Conservation (phyloP, 92 coral and sea anemone species). For the Paramuricea clavata region DNA sequence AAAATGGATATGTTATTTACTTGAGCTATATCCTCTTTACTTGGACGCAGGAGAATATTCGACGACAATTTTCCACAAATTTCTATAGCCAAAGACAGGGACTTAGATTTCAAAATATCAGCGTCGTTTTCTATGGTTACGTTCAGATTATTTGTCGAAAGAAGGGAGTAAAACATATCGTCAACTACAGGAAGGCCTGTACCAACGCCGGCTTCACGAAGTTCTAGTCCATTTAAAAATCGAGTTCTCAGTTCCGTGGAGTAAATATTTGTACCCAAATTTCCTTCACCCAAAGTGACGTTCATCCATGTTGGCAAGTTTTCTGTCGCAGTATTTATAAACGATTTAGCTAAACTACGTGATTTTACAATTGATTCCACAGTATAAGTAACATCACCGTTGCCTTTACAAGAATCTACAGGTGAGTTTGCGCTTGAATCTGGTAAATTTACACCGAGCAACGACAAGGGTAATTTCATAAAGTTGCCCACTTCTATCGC, state of each 20-base stretch:
- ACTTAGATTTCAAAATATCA: constrained; percentile 35
- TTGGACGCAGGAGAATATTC: constrained; percentile 14
- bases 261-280: background rate
- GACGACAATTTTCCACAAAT: constrained; percentile 53
- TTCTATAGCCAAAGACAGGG: constrained; percentile 63
- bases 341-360: constrained; percentile 52
- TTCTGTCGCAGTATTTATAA: constrained; percentile 48
- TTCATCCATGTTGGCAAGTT: constrained; percentile 79
- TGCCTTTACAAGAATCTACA: background rate
- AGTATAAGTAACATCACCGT: background rate
- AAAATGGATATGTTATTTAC: background rate
- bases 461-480: constrained; percentile 63
- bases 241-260: constrained; percentile 63
- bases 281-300: constrained; percentile 35
- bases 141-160: constrained; percentile 55
- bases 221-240: constrained; percentile 65
- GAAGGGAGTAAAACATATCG: constrained; percentile 63
- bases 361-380: background rate
- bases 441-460: constrained; percentile 62
- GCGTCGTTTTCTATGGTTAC: constrained; percentile 52
- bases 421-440: background rate
- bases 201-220: constrained; percentile 49
- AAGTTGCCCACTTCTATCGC: constrained; percentile 30
- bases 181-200: constrained; percentile 57
- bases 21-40: background rate